phyloP scores from a whole-genome alignment of 2,113 vertebrate species.

The Fregetta grallaria region DNA sequence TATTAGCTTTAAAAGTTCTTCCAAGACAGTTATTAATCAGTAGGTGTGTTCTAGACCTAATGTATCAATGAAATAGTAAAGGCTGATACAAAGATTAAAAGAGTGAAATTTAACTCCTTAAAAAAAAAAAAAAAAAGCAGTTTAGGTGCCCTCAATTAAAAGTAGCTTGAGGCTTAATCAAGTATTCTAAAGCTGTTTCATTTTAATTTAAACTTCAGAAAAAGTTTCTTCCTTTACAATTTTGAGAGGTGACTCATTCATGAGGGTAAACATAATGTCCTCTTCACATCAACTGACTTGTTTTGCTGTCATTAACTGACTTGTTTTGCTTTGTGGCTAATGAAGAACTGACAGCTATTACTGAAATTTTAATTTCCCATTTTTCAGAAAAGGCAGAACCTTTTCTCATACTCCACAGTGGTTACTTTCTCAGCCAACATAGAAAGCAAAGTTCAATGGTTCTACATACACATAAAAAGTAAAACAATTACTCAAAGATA shows the following conservation, averaged over 20 bases:
- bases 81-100: neutral
- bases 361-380: neutral
- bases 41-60: neutral
- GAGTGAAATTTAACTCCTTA: neutral
- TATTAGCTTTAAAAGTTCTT: neutral
- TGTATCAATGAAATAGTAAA: neutral
- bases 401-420: neutral
- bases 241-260: neutral
- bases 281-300: neutral
- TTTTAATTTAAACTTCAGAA: neutral
- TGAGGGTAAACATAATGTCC: neutral
- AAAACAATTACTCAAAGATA: neutral
- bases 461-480: neutral
- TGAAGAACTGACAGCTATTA: neutral
- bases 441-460: neutral
- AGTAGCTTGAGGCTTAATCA: neutral
- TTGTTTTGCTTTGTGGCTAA: neutral
- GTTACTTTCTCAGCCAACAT: neutral
- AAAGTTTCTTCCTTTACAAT: neutral
- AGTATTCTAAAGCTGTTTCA: neutral
- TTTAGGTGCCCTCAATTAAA: neutral
- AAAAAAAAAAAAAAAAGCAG: neutral
- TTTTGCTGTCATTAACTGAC: neutral
- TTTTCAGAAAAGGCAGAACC: neutral
- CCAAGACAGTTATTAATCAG: neutral